Conservation (phyloP, 2,888 invertebrate species). For the Athalia cordata region DNA sequence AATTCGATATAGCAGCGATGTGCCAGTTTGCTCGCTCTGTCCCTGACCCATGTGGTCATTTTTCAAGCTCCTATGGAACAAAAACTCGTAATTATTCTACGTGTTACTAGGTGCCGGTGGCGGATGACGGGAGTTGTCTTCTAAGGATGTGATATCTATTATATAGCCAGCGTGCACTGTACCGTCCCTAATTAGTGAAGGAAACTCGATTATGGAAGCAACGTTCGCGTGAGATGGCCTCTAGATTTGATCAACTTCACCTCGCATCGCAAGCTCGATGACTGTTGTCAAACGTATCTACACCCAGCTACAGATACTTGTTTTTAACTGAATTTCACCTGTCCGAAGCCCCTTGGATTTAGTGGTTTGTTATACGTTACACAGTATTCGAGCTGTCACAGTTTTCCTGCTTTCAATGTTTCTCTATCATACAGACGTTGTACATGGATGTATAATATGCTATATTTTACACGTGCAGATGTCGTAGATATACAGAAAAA, state of each 20-base stretch:
- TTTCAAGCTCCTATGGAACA: conserved; percentile 18
- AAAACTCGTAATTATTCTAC: conserved; percentile 36
- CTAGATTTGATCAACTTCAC: conserved; percentile 39
- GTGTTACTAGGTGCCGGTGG: not conserved
- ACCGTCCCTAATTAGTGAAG: conserved; percentile 31
- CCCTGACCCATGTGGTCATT: conserved; percentile 23
- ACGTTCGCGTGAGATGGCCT: conserved; percentile 23
- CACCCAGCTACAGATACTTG: conserved; percentile 7
- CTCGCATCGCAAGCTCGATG: conserved; percentile 30
- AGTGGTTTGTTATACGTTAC: not conserved
- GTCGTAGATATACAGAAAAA: no score
- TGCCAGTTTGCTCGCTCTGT: conserved; percentile 54
- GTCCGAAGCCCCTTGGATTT: conserved; percentile 10
- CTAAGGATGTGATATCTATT: not conserved
- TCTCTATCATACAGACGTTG: not conserved
- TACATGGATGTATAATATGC: no score
- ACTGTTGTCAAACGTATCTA: conserved; percentile 20
- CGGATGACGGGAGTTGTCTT: conserved; percentile 28
- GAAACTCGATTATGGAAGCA: conserved; percentile 39
- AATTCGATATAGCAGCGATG: conserved; percentile 64
- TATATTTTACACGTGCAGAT: no score
- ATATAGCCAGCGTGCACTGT: not conserved
- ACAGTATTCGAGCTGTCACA: not conserved
- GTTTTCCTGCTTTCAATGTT: not conserved
- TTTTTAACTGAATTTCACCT: conserved; percentile 38